Base-by-base conservation (phyloP, 2,113 vertebrate genomes). In the Ginglymostoma cirratum region DNA sequence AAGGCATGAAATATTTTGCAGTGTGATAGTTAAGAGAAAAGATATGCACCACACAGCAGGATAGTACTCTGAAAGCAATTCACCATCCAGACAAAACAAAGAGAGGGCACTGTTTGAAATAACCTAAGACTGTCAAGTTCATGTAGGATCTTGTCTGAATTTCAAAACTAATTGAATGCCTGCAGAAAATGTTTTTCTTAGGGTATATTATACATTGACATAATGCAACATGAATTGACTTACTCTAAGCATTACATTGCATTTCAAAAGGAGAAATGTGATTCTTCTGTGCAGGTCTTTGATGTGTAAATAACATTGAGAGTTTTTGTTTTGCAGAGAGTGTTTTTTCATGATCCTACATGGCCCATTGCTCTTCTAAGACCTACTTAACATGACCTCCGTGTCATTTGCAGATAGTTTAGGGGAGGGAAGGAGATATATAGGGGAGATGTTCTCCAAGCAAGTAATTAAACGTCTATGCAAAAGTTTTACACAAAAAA, bases 91-190 rank as follows among this genome's bases (percentile, higher is more conserved):
- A 95, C 94, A 95, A 95, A 95, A 72, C 94, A 95, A 95, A 95
- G 94, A 95, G 94, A 95, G 94, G 69, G 94, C 94, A 95, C 94
- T 95, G 94, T 95, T 95, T 95, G 69, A 72, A 95, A 95, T 95
- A 95, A 95, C 94, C 94, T 95, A 72, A 72, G 94, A 95, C 94
- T 72, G 66, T 95, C 66, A 95, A 95, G 94, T 95, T 95, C 94
- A 95, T 95, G 94, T 95, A 69, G 94, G 94, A 95, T 95, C 94
- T 95, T 95, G 94, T 95, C 94, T 95, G 94, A 95, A 95, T 95
- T 95, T 95, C 94, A 95, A 72, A 95, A 95, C 94, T 95, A 95
- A 95, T 95, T 95, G 94, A 95, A 95, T 95, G 94, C 94, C 69
- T 95, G 94, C 27, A 95, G 67, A 95, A 95, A 72, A 95, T 95